These are phyloP conservation scores for Lepidocolaptes lacrymiger DNA, from an alignment of 2,797 vertebrate genomes.

Conservation along the genomic window DNA sequence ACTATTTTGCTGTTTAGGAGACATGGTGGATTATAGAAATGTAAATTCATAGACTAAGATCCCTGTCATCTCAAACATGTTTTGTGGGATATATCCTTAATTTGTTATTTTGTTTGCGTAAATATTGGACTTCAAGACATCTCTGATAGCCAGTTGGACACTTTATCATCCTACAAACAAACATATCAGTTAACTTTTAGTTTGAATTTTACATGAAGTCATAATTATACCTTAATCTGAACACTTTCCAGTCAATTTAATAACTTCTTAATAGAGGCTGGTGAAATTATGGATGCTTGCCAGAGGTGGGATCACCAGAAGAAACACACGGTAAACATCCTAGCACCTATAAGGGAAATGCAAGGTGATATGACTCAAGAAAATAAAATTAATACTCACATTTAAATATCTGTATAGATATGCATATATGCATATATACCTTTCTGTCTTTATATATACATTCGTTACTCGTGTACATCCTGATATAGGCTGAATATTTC, in stretches of 20 bases:
- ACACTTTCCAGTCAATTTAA: neutral
- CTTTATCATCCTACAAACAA: neutral
- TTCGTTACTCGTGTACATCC: neutral
- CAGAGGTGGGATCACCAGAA: neutral
- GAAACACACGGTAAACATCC: neutral
- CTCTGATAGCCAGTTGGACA: neutral
- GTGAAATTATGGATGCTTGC: neutral
- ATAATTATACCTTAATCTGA: neutral
- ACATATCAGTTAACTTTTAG: neutral
- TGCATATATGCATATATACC: too few relatives aligned
- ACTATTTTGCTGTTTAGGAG: neutral
- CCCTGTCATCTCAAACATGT: rapidly evolving
- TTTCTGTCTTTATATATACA: neutral
- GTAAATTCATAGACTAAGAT: neutral
- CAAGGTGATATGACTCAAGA: neutral
- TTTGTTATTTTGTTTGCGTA: neutral
- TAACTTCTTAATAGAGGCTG: rapidly evolving
- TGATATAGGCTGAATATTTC: neutral
- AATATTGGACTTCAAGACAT: rapidly evolving
- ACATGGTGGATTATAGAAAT: rapidly evolving
- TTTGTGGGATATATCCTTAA: neutral
- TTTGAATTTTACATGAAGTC: neutral
- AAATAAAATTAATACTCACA: neutral
- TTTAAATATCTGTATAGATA: neutral
- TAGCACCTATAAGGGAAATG: neutral